Percentiles rank a stretch among this genome's conserved stretches.
phyloP scores from a whole-genome alignment of 2,113 vertebrate genomes.

The Elachura formosa region DNA sequence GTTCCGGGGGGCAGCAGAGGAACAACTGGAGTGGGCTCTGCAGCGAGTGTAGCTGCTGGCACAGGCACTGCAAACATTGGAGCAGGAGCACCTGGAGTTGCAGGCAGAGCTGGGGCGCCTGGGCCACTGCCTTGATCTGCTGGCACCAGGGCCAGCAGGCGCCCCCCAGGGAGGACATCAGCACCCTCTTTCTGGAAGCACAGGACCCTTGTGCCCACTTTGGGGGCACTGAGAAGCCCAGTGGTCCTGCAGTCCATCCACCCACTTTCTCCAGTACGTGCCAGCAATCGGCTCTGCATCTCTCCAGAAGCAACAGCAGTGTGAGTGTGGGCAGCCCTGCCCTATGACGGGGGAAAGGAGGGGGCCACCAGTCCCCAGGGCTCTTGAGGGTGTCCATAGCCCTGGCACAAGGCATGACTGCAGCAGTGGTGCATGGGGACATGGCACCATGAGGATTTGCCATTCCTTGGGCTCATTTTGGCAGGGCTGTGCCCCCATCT shows the following conservation, averaged over 20 bases:
- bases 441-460: neutral
- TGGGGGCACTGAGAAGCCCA: constrained; percentile 51
- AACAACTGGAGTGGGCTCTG: constrained; percentile 68
- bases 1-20: constrained; percentile 71
- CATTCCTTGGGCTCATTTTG: neutral
- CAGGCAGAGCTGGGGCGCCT: constrained; percentile 77
- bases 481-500: rapidly evolving
- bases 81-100: constrained; percentile 80
- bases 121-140: constrained; percentile 69
- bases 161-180: constrained; percentile 53
- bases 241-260: constrained; percentile 67
- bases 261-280: constrained; percentile 77
- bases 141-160: constrained; percentile 66
- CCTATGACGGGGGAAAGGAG: neutral
- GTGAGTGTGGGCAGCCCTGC: constrained; percentile 65
- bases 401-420: neutral
- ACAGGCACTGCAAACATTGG: constrained; percentile 58
- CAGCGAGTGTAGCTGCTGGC: constrained; percentile 21
- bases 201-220: constrained; percentile 67
- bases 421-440: neutral
- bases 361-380: rapidly evolving
- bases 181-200: constrained; percentile 60
- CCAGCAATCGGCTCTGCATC: constrained; percentile 68
- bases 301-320: constrained; percentile 65
- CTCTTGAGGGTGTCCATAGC: neutral